Conservation (phyloP, 2,113 vertebrate genomes). For the Heterocephalus glaber region DNA sequence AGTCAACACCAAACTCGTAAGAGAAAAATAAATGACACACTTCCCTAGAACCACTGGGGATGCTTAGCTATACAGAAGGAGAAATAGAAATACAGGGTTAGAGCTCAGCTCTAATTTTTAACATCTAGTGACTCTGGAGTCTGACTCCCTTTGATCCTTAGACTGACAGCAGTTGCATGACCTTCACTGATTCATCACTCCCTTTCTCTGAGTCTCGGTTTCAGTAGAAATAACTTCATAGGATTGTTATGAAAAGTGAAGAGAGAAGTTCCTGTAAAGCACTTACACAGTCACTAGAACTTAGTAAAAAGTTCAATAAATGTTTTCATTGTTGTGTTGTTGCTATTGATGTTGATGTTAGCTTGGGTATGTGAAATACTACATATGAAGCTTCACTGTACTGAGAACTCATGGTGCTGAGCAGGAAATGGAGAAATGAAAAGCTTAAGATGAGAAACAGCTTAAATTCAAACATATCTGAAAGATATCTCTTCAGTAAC, state of each 20-base stretch:
- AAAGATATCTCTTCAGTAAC: neutral
- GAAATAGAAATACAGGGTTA: neutral
- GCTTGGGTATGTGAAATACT: neutral
- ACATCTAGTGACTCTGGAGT: neutral
- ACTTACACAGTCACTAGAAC: neutral
- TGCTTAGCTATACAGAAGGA: neutral
- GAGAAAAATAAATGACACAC: neutral
- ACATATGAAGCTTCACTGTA: neutral
- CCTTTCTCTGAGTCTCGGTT: neutral
- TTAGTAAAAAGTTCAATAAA: neutral
- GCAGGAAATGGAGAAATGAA: neutral
- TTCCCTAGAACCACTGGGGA: neutral
- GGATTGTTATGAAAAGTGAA: neutral
- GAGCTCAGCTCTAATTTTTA: neutral
- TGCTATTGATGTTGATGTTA: neutral
- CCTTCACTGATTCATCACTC: slow-evolving; percentile 1
- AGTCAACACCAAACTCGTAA: neutral
- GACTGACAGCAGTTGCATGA: neutral
- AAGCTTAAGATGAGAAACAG: neutral
- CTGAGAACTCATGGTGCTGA: neutral
- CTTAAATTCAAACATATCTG: neutral
- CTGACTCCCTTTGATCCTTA: neutral
- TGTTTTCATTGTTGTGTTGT: neutral
- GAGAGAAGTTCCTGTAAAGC: neutral
- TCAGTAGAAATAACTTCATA: neutral